Conservation (phyloP, 2,113 vertebrate genomes). For the Fukomys damarensis region DNA sequence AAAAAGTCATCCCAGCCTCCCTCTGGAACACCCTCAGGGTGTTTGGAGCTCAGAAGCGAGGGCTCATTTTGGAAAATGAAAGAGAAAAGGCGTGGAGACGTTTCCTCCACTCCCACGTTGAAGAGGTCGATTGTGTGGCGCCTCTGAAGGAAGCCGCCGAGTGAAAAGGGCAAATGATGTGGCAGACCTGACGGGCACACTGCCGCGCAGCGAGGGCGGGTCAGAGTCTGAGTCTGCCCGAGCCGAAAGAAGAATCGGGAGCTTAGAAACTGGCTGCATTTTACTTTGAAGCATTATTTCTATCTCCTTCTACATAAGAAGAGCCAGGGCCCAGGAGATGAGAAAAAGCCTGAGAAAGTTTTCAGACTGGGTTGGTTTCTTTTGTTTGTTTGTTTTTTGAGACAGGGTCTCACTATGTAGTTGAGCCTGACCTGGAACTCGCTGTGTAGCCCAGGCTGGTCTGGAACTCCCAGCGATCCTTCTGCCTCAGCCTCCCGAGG, state of each 20-base stretch:
- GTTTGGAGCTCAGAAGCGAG: background rate
- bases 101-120: constrained; percentile 3
- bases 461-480: background rate
- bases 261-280: background rate
- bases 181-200: background rate
- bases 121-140: background rate
- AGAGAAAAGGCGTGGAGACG: constrained; percentile 5
- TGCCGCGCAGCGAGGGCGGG: too few species aligned
- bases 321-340: background rate
- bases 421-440: background rate
- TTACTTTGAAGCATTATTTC: constrained; percentile 17
- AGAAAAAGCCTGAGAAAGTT: constrained; percentile 30
- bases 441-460: background rate
- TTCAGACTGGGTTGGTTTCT: constrained; percentile 17
- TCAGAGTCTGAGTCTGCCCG: background rate
- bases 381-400: background rate
- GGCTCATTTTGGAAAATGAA: background rate
- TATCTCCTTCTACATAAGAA: background rate
- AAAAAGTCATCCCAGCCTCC: background rate
- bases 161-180: background rate
- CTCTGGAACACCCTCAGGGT: background rate
- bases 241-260: background rate
- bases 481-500: background rate
- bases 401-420: background rate
- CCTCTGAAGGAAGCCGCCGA: background rate